These are phyloP conservation scores for Girardinus metallicus DNA, from an alignment of 2,797 vertebrate genomes.

Conservation along the genomic window DNA sequence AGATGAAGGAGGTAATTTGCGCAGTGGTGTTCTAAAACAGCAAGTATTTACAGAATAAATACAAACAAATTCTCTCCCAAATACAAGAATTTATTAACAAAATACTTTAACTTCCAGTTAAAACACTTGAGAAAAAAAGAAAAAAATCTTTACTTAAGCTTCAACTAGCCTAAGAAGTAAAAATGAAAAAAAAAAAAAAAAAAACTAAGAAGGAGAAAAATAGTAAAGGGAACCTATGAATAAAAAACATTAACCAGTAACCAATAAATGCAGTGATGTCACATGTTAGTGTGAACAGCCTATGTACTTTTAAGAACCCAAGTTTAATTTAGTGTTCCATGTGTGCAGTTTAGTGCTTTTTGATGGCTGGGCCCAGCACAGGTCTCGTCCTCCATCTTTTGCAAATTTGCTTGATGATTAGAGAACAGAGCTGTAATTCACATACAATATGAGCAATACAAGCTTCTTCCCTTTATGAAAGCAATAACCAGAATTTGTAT, in stretches of 20 bases:
- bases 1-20: background rate
- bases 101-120: background rate
- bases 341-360: background rate
- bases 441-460: conserved; percentile 15
- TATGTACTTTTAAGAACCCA: no score
- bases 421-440: conserved; percentile 33
- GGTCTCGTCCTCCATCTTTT: background rate
- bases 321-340: background rate
- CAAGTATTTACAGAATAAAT: background rate
- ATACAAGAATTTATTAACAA: background rate
- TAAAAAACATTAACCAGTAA: no score
- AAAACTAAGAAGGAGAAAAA: no score
- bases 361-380: background rate
- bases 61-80: background rate
- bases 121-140: background rate
- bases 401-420: background rate
- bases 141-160: no score
- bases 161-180: no score
- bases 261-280: no score
- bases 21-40: background rate
- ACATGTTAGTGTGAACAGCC: no score
- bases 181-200: no score
- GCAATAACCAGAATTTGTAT: conserved; percentile 60
- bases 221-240: no score
- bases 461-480: conserved; percentile 43